Evolutionary conservation across 2,888 invertebrate species (phyloP).

Genomic region (Drosophila atripex): DNA sequence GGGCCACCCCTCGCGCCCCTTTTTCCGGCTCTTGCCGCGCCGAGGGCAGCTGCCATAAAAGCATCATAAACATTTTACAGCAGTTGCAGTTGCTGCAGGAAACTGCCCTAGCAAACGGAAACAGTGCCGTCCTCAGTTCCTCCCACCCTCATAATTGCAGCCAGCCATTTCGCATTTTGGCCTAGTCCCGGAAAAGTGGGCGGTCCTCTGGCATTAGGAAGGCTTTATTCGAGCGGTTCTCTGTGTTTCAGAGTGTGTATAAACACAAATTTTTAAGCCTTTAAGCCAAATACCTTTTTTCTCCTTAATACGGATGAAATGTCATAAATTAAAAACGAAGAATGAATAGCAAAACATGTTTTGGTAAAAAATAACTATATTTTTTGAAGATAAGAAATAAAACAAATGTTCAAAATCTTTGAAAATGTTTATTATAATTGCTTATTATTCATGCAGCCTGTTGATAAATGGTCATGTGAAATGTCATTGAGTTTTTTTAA

Average conservation of each 20-base stretch:
- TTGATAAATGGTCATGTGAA: too few relatives aligned
- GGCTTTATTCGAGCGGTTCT: conserved; percentile 25
- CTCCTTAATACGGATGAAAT: background rate
- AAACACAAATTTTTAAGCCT: conserved; percentile 15
- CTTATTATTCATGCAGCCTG: too few relatives aligned
- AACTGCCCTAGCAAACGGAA: conserved; percentile 49
- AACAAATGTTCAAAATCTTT: background rate
- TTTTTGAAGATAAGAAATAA: background rate
- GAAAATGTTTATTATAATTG: too few relatives aligned
- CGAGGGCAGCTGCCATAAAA: conserved; percentile 62
- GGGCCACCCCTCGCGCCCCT: conserved; percentile 15
- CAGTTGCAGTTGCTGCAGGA: conserved; percentile 76
- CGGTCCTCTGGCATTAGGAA: conserved; percentile 22
- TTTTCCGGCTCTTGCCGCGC: conserved; percentile 1
- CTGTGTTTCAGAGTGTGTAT: background rate
- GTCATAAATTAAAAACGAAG: background rate
- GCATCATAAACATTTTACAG: conserved; percentile 78
- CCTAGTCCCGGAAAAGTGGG: conserved; percentile 40
- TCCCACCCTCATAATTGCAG: conserved; percentile 61
- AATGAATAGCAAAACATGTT: background rate
- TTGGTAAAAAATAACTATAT: background rate
- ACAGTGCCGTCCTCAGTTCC: conserved; percentile 16
- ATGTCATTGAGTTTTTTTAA: too few relatives aligned
- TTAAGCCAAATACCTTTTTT: conserved; percentile 11
- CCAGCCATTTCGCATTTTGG: conserved; percentile 65